Percentiles rank a stretch among this genome's conserved stretches.
These are phyloP conservation scores for Ictidomys tridecemlineatus DNA, from an alignment of 2,113 vertebrate species.

Conservation along the genomic window DNA sequence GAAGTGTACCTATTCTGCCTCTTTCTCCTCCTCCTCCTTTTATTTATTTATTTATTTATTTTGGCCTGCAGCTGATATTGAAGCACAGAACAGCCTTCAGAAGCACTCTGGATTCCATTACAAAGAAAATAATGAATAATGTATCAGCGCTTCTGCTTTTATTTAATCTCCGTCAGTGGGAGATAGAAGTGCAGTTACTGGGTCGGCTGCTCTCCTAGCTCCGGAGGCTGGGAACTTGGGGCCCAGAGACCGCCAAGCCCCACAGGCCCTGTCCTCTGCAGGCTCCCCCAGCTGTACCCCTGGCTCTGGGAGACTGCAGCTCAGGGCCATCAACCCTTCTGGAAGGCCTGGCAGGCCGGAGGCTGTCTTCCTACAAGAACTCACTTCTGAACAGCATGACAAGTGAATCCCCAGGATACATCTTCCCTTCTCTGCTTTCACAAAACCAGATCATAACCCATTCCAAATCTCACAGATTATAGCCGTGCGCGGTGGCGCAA, in stretches of 20 bases:
- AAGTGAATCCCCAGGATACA: accelerated
- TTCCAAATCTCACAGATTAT: not conserved
- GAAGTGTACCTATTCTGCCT: not conserved
- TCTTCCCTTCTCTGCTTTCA: not conserved
- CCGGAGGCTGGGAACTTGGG: not conserved
- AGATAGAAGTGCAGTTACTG: slow-evolving; percentile 58
- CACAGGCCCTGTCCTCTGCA: not conserved
- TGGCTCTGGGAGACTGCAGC: no score
- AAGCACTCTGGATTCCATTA: slow-evolving; percentile 65
- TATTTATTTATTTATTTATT: no score
- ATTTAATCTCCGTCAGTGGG: slow-evolving; percentile 42
- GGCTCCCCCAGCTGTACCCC: accelerated
- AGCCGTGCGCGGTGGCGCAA: no score
- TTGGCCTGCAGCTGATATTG: not conserved
- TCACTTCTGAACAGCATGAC: accelerated
- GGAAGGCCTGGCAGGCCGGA: not conserved
- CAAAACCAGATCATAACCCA: not conserved
- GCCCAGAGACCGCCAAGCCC: not conserved
- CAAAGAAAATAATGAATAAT: slow-evolving; percentile 58
- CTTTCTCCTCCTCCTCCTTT: no score
- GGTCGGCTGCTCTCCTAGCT: not conserved
- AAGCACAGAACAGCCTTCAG: slow-evolving; percentile 25
- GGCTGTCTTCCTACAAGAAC: not conserved
- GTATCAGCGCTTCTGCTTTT: slow-evolving; percentile 37
- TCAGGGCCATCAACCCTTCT: no score